Evolutionary conservation across 2,888 invertebrate species (phyloP).

Genomic region (Acanthosepion lycidas): DNA sequence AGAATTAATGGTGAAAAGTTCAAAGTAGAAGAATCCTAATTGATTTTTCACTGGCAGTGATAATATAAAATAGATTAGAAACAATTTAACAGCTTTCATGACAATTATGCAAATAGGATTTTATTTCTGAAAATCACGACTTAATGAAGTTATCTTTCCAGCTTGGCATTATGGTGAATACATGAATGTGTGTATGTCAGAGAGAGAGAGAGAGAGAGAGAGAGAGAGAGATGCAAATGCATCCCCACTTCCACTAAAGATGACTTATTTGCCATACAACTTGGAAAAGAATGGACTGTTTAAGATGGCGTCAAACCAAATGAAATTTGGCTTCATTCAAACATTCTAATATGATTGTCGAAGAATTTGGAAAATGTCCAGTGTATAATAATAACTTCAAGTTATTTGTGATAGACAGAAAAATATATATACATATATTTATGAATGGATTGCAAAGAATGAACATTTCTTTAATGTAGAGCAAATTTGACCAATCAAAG

Average conservation of each 20-base stretch:
- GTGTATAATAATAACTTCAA: background rate
- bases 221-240: background rate
- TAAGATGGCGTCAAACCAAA: constrained; percentile 33
- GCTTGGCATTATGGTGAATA: constrained; percentile 5
- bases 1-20: constrained; percentile 33
- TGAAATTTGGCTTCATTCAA: constrained; percentile 33
- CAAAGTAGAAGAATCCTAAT: constrained; percentile 33
- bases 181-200: background rate
- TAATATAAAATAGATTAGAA: constrained; percentile 33
- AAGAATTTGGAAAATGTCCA: constrained; percentile 33
- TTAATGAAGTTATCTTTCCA: constrained; percentile 33
- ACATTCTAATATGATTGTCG: constrained; percentile 8
- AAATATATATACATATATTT: constrained; percentile 33
- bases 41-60: constrained; percentile 33
- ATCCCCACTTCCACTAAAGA: background rate
- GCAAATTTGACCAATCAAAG: background rate
- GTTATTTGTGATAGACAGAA: constrained; percentile 33
- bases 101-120: constrained; percentile 33
- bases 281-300: constrained; percentile 33
- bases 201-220: too few relatives aligned
- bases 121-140: constrained; percentile 24
- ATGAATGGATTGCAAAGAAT: constrained; percentile 33
- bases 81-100: constrained; percentile 33
- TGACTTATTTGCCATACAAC: constrained; percentile 33
- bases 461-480: background rate